Conservation (phyloP, 2,888 invertebrate species). For the Drosophila meridiana region DNA sequence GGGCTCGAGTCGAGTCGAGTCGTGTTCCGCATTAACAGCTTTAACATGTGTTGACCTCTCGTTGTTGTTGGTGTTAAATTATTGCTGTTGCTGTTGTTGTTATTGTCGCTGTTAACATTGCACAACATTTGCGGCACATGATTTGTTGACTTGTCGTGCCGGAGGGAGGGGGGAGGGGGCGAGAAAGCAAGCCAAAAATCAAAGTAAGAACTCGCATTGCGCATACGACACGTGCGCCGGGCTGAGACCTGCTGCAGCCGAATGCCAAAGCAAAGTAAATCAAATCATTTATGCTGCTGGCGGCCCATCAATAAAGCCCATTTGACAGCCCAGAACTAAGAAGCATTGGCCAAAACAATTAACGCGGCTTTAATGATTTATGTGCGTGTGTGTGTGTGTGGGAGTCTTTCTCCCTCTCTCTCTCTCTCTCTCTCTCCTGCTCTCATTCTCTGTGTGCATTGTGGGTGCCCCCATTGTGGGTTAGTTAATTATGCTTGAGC, state of each 20-base stretch:
- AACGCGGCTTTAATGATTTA: constrained; percentile 77
- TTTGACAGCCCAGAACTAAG: constrained; percentile 63
- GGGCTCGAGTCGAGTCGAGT: constrained; percentile 18
- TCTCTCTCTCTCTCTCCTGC: no score
- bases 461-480: constrained; percentile 22
- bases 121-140: constrained; percentile 50
- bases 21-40: constrained; percentile 25
- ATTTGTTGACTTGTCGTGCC: constrained; percentile 52
- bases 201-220: constrained; percentile 46
- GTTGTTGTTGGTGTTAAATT: constrained; percentile 26
- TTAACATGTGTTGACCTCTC: constrained; percentile 20
- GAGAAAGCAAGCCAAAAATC: constrained; percentile 38
- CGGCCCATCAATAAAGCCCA: constrained; percentile 71
- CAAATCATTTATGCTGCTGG: constrained; percentile 76
- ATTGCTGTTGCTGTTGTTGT: constrained; percentile 26
- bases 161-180: background rate
- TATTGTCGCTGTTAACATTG: constrained; percentile 58
- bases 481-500: constrained; percentile 58
- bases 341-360: constrained; percentile 74
- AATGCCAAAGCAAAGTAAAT: constrained; percentile 47
- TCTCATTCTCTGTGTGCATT: background rate
- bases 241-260: background rate
- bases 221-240: constrained; percentile 52
- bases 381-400: constrained; percentile 31
- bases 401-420: background rate